A percentile compares a stretch with the other conserved stretches of the same genome.
phyloP scores from a whole-genome alignment of 2,113 vertebrate genomes.

The Rhea americana region DNA sequence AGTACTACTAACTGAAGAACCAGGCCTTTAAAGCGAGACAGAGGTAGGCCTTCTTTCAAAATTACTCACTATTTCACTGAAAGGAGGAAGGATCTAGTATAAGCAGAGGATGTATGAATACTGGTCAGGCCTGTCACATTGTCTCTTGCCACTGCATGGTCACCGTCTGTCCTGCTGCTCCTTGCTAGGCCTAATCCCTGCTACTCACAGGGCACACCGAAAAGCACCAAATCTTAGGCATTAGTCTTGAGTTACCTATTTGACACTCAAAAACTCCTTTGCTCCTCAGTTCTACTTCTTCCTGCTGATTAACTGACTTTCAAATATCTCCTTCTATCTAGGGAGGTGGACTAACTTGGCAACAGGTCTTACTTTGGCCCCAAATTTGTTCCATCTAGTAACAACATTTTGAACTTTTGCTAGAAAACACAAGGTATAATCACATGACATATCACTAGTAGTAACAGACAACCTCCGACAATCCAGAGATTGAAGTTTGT shows the following conservation, averaged over 20 bases:
- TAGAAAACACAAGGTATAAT: neutral
- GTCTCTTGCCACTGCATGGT: neutral
- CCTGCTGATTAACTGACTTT: neutral
- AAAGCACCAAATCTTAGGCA: neutral
- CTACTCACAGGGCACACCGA: neutral
- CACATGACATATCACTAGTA: neutral
- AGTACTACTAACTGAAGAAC: neutral
- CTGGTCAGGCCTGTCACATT: neutral
- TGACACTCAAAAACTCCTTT: neutral
- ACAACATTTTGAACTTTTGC: accelerated
- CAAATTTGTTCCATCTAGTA: neutral
- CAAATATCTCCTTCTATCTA: neutral
- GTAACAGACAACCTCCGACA: neutral
- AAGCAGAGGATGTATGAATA: neutral
- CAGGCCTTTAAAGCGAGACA: neutral
- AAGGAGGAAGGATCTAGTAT: neutral
- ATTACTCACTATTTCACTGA: neutral
- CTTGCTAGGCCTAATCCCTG: neutral
- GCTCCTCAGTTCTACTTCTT: neutral
- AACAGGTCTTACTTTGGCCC: neutral
- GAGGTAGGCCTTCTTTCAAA: neutral
- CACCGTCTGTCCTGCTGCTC: neutral
- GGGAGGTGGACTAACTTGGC: neutral
- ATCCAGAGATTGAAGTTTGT: neutral
- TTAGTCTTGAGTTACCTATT: neutral